A percentile compares a stretch with the other conserved stretches of the same genome.
phyloP scores from a whole-genome alignment of 2,888 invertebrate genomes.

The Dusona sp. region DNA sequence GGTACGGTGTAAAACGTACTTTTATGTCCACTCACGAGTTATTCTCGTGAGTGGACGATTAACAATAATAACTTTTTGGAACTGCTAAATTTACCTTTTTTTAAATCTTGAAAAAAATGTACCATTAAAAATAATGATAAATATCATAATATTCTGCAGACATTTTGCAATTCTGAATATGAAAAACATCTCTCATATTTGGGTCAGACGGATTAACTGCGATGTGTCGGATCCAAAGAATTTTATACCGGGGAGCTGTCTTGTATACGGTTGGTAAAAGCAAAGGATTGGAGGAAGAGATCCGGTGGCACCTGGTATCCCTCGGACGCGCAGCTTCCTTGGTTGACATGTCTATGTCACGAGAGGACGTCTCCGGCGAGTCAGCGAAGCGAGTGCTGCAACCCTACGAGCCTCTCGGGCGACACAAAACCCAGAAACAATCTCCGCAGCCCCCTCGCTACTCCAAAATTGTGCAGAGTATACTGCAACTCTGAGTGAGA shows the following conservation, averaged over 20 bases:
- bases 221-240: slow-evolving; percentile 8
- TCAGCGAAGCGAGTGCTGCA: slow-evolving; percentile 59
- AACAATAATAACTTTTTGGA: neutral
- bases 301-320: slow-evolving; percentile 63
- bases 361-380: slow-evolving; percentile 65
- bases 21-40: too few relatives aligned
- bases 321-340: slow-evolving; percentile 65
- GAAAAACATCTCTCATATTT: neutral
- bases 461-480: slow-evolving; percentile 51
- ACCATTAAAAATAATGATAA: too few relatives aligned
- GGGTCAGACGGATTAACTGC: slow-evolving; percentile 12
- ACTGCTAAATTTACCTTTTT: neutral
- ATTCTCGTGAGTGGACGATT: neutral
- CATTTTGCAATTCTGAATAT: neutral
- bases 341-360: slow-evolving; percentile 64
- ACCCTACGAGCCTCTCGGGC: slow-evolving; percentile 59
- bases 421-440: slow-evolving; percentile 55
- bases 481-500: slow-evolving; percentile 48
- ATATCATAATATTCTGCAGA: neutral
- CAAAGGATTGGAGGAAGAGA: slow-evolving; percentile 41
- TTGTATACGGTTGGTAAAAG: neutral
- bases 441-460: slow-evolving; percentile 33
- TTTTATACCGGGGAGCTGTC: neutral
- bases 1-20: neutral
- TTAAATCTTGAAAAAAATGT: neutral